Conservation (phyloP, 53 echinoderm and acorn worm genomes). For the Holothuria leucospilota region DNA sequence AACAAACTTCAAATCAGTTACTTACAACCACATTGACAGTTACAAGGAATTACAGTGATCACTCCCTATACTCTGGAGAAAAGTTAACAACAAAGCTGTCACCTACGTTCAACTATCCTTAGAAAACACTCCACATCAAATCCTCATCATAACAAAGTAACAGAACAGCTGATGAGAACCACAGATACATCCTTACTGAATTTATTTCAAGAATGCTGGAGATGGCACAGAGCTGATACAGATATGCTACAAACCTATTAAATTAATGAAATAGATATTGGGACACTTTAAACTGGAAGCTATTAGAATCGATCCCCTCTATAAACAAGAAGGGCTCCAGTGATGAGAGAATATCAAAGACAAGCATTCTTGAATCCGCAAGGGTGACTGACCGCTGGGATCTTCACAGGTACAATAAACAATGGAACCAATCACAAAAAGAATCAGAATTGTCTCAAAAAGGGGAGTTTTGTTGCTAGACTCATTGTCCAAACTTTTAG, state of each 20-base stretch:
- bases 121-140: too few relatives aligned
- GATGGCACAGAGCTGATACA: neutral
- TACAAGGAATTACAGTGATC: too few relatives aligned
- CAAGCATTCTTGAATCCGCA: neutral
- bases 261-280: conserved; percentile 14
- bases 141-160: too few relatives aligned
- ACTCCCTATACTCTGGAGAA: too few relatives aligned
- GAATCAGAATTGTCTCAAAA: neutral
- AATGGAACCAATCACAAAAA: neutral
- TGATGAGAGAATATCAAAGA: neutral
- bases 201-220: too few relatives aligned
- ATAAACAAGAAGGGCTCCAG: conserved; percentile 2
- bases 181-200: too few relatives aligned
- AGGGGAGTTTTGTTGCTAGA: neutral
- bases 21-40: too few relatives aligned
- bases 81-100: too few relatives aligned
- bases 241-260: conserved; percentile 15
- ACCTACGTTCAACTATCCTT: too few relatives aligned
- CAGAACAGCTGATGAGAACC: too few relatives aligned
- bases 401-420: conserved; percentile 4
- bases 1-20: too few relatives aligned
- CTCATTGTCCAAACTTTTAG: too few relatives aligned
- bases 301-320: conserved; percentile 6
- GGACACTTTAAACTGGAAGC: conserved; percentile 1
- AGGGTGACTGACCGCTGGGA: conserved; percentile 33